Evolutionary conservation across 2,888 invertebrate genomes (phyloP).

Genomic region (Siphonodentalium dalli): DNA sequence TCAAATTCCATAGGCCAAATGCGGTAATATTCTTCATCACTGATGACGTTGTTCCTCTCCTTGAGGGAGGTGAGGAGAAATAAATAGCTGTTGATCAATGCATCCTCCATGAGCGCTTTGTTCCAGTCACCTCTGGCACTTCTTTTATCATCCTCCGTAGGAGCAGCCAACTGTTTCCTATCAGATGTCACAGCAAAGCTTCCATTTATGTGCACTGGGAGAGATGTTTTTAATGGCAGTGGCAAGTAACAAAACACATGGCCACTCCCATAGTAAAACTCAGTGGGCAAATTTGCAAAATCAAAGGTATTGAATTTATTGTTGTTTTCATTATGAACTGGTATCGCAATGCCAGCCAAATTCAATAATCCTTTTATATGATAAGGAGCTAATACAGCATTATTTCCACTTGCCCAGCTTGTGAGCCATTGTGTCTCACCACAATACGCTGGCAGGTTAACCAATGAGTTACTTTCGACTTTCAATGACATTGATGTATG

Average conservation of each 20-base stretch:
- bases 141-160: conserved; percentile 37
- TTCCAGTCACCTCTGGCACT: conserved; percentile 36
- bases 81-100: conserved; percentile 32
- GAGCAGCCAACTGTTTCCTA: conserved; percentile 30
- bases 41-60: neutral
- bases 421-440: too few relatives aligned
- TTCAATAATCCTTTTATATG: too few relatives aligned
- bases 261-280: neutral
- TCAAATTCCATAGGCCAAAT: conserved; percentile 25
- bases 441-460: too few relatives aligned
- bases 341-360: too few relatives aligned
- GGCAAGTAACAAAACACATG: conserved; percentile 43
- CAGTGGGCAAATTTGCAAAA: too few relatives aligned
- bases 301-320: too few relatives aligned
- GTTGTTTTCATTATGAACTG: too few relatives aligned
- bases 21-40: conserved; percentile 12
- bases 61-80: conserved; percentile 22
- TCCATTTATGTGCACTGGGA: conserved; percentile 44
- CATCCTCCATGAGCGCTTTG: conserved; percentile 33
- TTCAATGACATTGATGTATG: too few relatives aligned
- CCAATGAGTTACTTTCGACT: too few relatives aligned
- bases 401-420: too few relatives aligned
- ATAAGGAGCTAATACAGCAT: too few relatives aligned
- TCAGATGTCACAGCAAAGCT: conserved; percentile 40
- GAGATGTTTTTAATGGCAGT: conserved; percentile 36